Percentiles rank a stretch among this genome's conserved stretches.
These are phyloP conservation scores for Merops nubicus DNA, from an alignment of 2,113 vertebrate species.

Conservation along the genomic window DNA sequence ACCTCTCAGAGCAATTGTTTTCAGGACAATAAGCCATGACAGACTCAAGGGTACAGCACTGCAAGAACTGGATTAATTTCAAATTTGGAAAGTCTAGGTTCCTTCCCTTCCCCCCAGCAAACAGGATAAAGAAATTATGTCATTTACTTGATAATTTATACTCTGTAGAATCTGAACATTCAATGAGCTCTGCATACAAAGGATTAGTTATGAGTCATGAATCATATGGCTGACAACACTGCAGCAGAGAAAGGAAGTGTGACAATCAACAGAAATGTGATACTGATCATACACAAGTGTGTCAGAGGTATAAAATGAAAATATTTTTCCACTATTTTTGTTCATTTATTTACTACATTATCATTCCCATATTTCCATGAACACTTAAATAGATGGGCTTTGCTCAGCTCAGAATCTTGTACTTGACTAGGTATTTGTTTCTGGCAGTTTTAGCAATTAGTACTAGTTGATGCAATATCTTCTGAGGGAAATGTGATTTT, in stretches of 20 bases:
- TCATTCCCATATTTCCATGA: neutral
- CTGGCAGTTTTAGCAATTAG: neutral
- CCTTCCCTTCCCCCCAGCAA: neutral
- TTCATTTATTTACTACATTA: neutral
- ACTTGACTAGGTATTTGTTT: neutral
- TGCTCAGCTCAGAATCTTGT: neutral
- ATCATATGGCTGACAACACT: conserved; percentile 38
- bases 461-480: neutral
- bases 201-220: conserved; percentile 47
- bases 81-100: neutral
- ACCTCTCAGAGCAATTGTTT: conserved; percentile 6
- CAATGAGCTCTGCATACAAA: conserved; percentile 34
- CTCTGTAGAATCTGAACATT: conserved; percentile 41
- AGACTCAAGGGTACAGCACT: neutral
- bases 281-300: conserved; percentile 5
- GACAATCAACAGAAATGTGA: conserved; percentile 42
- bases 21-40: neutral
- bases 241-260: conserved; percentile 7
- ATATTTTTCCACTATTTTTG: neutral
- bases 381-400: neutral
- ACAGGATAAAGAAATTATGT: neutral
- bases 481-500: neutral
- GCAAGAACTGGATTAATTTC: neutral
- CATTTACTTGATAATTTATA: conserved; percentile 29
- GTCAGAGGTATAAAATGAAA: neutral